Evolutionary conservation across 2,797 vertebrate species (phyloP).

Genomic region (Phaenicophaeus curvirostris): DNA sequence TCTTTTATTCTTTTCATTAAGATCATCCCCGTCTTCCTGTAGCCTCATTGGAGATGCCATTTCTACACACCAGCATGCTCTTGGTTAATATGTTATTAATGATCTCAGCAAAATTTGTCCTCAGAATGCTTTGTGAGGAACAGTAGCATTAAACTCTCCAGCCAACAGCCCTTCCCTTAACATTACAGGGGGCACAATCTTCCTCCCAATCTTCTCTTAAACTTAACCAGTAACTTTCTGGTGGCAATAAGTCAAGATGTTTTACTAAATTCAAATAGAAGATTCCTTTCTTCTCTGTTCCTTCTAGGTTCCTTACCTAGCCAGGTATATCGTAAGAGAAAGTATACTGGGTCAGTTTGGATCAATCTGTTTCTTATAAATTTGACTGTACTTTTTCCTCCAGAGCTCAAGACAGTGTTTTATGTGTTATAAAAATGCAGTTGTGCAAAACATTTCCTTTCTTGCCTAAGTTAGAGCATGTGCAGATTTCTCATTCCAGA

Average conservation of each 20-base stretch:
- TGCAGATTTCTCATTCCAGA: slow-evolving; percentile 17
- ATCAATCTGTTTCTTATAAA: neutral
- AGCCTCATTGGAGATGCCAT: neutral
- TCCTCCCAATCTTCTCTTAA: neutral
- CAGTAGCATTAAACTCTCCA: neutral
- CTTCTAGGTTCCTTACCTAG: neutral
- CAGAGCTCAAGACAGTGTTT: neutral
- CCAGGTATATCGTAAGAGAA: neutral
- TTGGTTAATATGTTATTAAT: neutral
- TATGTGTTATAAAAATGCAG: slow-evolving; percentile 3
- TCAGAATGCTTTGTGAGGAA: neutral
- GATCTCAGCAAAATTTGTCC: neutral
- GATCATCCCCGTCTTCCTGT: neutral
- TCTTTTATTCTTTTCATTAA: neutral
- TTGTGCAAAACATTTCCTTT: neutral
- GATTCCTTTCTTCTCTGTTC: slow-evolving; percentile 7
- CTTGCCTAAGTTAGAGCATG: neutral
- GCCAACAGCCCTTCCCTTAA: neutral
- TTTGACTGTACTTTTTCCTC: neutral
- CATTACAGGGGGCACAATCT: neutral
- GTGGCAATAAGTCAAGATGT: slow-evolving; percentile 3
- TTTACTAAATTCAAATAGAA: neutral
- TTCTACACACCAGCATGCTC: neutral
- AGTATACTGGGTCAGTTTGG: neutral
- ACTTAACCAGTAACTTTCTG: neutral